Evolutionary conservation across 2,888 invertebrate species (phyloP), one percentile per base, ranked within the genome.

Genomic region (Synergus gifuensis): DNA sequence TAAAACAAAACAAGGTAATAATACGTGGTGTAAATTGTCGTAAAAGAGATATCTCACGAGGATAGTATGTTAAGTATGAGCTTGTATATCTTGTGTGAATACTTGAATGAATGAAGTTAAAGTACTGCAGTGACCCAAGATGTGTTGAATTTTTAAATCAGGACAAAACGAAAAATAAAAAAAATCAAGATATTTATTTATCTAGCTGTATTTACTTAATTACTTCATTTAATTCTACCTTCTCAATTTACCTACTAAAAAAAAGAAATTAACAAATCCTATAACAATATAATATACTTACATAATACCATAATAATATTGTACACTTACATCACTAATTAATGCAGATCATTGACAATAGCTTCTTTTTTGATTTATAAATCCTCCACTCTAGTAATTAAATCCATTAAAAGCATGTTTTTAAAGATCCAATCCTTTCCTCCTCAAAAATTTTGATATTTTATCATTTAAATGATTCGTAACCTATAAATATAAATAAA

Each of bases 1-100:
- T 22, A 0, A 11, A 22, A 4, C 2, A 60, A 60, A 60, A 22
- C 22, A 60, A 8, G n/a, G 1, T 60, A 60, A 12, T 60, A 60
- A 22, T 22, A 0, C 22, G 18, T 18, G 11, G 11, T 60, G 60
- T 60, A 60, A 18, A 12, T 4, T 22, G 12, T 60, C 4, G 9
- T 60, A 5, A 62, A 28, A 62, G 14, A 22, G 28, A 1, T 14
- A 2, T 73, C 73, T n/a, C 73, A 73, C 54, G 73, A 73, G 54
- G 73, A 73, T 73, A 28, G 40, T 73, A 40, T 73, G 40, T 73
- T 73, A 58, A 73, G 54, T 40, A 28, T 49, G 46, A 49, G 69
- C 46, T 73, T 54, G 73, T 73, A 69, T 54, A 58, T 58, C 73
- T 73, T 54, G 73, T 73, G 73, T 73, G 73, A 73, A n/a, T 62